phyloP scores from a whole-genome alignment of 2,113 vertebrate genomes.

The Calyptomena viridis region DNA sequence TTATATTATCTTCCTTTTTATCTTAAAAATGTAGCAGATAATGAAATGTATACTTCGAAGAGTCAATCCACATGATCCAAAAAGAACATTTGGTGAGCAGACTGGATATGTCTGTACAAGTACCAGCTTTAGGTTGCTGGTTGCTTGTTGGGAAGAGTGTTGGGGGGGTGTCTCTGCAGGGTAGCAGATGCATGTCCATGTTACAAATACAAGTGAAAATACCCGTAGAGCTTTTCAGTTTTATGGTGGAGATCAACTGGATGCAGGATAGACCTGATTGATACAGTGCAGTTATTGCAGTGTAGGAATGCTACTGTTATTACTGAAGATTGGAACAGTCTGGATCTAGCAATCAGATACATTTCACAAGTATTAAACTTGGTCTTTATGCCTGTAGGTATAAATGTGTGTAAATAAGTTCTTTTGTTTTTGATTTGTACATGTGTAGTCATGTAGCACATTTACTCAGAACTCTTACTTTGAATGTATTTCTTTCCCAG shows the following conservation, averaged over 20 bases:
- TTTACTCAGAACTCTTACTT: not conserved
- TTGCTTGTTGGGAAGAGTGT: not conserved
- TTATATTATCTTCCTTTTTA: not conserved
- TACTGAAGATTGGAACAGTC: not conserved
- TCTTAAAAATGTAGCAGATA: conserved; percentile 8
- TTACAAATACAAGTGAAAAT: not conserved
- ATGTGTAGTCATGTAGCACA: not conserved
- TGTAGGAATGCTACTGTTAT: not conserved
- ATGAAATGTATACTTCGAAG: not conserved
- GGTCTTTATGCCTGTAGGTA: not conserved
- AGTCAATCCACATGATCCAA: not conserved
- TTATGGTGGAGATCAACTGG: not conserved
- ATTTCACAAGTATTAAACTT: conserved; percentile 35
- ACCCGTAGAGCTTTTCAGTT: not conserved
- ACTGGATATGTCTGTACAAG: not conserved
- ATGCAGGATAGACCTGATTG: not conserved
- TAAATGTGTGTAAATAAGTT: conserved; percentile 9
- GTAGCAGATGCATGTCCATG: accelerated
- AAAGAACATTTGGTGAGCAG: not conserved
- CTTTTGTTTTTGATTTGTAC: not conserved
- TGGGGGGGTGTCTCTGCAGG: not conserved
- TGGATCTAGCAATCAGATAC: not conserved
- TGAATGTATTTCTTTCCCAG: conserved; percentile 33
- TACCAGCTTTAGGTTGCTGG: not conserved
- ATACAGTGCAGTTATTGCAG: not conserved